Evolutionary conservation across 2,797 vertebrate species (phyloP).

Genomic region (Poeciliopsis infans): DNA sequence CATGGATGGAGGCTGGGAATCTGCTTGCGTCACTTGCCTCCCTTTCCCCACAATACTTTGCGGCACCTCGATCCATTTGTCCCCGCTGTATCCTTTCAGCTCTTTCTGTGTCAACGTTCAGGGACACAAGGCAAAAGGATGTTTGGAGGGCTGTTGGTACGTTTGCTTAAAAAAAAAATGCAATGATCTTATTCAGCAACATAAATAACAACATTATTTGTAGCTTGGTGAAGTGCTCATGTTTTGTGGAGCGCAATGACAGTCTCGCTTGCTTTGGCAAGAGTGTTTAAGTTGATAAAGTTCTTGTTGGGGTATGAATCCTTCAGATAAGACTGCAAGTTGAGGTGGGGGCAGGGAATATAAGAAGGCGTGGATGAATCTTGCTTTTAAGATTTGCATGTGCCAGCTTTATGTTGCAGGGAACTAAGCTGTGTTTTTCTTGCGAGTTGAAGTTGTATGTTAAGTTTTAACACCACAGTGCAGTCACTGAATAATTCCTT

Average conservation of each 20-base stretch:
- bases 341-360: constrained; percentile 10
- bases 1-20: constrained; percentile 80
- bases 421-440: neutral
- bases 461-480: neutral
- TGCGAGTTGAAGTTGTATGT: neutral
- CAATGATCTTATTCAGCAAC: neutral
- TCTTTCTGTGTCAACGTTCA: constrained; percentile 18
- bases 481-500: neutral
- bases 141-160: neutral
- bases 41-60: constrained; percentile 62
- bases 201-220: neutral
- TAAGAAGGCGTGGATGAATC: constrained; percentile 9
- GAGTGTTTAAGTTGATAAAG: constrained; percentile 65
- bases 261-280: neutral
- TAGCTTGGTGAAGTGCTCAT: neutral
- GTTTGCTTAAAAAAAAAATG: neutral
- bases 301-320: constrained; percentile 26
- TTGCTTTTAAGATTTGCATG: neutral
- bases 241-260: neutral
- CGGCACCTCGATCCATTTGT: constrained; percentile 15
- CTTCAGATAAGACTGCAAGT: constrained; percentile 58
- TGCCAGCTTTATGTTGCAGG: neutral
- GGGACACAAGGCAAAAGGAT: neutral
- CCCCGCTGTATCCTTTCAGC: constrained; percentile 8
- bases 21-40: constrained; percentile 63